Conservation (phyloP, 2,797 vertebrate species). For the Xenopus petersii region DNA sequence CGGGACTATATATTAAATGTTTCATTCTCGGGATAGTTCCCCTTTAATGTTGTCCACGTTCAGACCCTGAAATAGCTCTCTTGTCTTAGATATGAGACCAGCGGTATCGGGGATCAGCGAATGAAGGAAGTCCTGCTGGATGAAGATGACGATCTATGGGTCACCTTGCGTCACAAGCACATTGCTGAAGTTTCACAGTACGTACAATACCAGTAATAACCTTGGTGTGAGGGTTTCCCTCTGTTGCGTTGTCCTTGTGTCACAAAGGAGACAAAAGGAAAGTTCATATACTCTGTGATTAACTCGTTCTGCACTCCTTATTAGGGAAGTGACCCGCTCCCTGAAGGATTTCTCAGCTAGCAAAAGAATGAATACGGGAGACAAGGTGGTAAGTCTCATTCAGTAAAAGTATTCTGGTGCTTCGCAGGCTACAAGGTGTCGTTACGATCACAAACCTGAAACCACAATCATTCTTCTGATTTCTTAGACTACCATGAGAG, state of each 20-base stretch:
- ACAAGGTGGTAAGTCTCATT: slow-evolving; percentile 76
- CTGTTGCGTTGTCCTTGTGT: too few species aligned
- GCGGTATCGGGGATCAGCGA: slow-evolving; percentile 88
- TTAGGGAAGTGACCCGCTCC: slow-evolving; percentile 94
- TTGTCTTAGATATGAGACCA: slow-evolving; percentile 85
- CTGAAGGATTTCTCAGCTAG: slow-evolving; percentile 97
- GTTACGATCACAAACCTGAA: too few species aligned
- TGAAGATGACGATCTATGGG: slow-evolving; percentile 96
- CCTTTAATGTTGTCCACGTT: too few species aligned
- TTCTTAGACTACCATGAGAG: slow-evolving; percentile 91
- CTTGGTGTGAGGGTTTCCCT: too few species aligned
- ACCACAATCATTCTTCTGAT: background rate
- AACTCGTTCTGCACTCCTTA: background rate
- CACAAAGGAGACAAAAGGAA: too few species aligned
- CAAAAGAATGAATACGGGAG: slow-evolving; percentile 98
- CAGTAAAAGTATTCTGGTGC: too few species aligned
- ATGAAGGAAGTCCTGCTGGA: slow-evolving; percentile 95
- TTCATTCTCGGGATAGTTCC: too few species aligned
- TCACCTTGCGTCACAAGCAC: slow-evolving; percentile 94
- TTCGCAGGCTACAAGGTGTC: too few species aligned
- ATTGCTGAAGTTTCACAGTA: slow-evolving; percentile 98
- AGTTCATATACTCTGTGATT: too few species aligned
- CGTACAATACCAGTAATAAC: slow-evolving; percentile 58
- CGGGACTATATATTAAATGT: too few species aligned
- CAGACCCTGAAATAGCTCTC: background rate